Percentiles rank a stretch among this genome's conserved stretches.
phyloP scores from a whole-genome alignment of 2,797 vertebrate genomes.

The Phalloptychus januarius region DNA sequence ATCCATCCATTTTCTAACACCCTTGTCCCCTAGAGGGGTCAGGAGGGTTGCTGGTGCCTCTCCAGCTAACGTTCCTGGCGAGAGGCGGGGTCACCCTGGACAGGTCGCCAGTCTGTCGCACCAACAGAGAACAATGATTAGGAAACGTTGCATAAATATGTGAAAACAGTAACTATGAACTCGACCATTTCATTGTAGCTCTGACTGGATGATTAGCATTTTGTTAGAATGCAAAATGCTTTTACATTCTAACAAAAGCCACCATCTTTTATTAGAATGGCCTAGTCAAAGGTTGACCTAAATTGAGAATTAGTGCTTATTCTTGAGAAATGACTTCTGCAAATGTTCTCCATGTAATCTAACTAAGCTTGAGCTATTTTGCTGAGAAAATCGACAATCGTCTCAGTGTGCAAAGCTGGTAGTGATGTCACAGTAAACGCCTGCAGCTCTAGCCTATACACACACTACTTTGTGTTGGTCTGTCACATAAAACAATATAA shows the following conservation, averaged over 20 bases:
- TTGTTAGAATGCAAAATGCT: too few species aligned
- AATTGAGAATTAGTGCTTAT: background rate
- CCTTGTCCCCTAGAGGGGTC: too few species aligned
- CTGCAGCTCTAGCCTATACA: background rate
- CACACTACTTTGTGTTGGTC: background rate
- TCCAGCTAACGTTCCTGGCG: too few species aligned
- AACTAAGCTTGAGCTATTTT: background rate
- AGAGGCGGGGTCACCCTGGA: too few species aligned
- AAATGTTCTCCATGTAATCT: background rate
- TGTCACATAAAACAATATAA: background rate
- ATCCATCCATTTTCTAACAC: too few species aligned
- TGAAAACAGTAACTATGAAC: background rate
- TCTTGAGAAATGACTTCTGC: background rate
- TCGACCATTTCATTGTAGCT: background rate
- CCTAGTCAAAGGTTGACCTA: background rate
- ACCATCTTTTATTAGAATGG: background rate
- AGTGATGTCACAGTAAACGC: background rate
- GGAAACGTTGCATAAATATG: background rate
- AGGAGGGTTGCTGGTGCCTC: too few species aligned
- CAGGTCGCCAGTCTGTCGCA: too few species aligned
- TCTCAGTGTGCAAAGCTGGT: background rate
- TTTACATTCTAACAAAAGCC: too few species aligned
- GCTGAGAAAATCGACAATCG: background rate
- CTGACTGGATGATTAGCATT: background rate
- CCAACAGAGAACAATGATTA: background rate